Percentiles rank a stretch among this genome's conserved stretches.
These are phyloP conservation scores for Dasyornis broadbenti DNA, from an alignment of 2,113 vertebrate species.

Conservation along the genomic window DNA sequence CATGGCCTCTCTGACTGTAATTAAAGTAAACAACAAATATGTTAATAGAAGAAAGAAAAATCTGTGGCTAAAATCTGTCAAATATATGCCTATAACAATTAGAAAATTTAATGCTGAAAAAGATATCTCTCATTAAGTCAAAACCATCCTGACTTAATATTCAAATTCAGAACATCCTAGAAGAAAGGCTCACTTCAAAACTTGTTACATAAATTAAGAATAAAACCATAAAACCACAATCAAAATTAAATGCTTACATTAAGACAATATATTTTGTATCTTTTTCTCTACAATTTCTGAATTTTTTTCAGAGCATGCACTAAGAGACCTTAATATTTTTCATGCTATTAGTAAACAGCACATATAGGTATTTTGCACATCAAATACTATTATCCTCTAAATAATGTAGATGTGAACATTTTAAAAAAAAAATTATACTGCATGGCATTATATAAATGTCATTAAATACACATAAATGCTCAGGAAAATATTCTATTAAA, in stretches of 20 bases:
- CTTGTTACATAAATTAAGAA: background rate
- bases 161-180: background rate
- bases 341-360: background rate
- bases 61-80: background rate
- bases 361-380: background rate
- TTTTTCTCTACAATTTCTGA: background rate
- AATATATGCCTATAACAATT: background rate
- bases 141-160: background rate
- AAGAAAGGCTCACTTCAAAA: background rate
- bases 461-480: background rate
- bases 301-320: background rate
- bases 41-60: background rate
- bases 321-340: background rate
- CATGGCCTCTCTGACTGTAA: slow-evolving; percentile 86
- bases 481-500: background rate
- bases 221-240: background rate
- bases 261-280: background rate
- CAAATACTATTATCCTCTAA: background rate
- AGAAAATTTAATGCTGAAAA: background rate
- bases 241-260: background rate
- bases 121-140: background rate
- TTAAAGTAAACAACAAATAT: background rate
- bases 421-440: background rate
- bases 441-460: background rate
- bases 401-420: background rate